Base-by-base conservation (phyloP, 2,888 invertebrate genomes). In the Drosophila dives region DNA sequence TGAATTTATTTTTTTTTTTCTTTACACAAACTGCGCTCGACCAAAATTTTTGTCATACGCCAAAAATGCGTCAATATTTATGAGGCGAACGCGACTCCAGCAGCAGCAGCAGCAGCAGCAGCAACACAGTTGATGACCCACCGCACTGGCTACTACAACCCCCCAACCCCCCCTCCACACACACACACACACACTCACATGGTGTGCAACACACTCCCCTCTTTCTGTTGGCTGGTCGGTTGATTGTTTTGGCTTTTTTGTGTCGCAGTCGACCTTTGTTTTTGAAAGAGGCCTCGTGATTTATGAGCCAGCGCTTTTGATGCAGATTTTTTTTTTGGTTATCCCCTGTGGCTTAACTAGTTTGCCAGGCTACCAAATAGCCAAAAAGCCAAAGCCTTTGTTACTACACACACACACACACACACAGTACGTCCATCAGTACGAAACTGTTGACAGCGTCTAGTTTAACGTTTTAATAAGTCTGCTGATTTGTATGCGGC, bases 11-110 rank as follows among this genome's bases (percentile, higher is more conserved):
- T 29, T 29, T 29, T 6, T 29, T 29, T 29, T 29, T 29, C 0
- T 29, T 29, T 89, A 83, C 86, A 88, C 78, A 87, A 78, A 89
- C 63, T 69, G 86, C 72, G 75, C 83, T 81, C 83, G 89, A 83
- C 85, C 29, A 29, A 29, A 86, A 89, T 85, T 89, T 89, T 83
- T 74, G 53, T 77, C 63, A 45, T 45, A 65, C 74, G 72, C 62
- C 71, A 74, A 77, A 69, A 77, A 69, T 68, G 83, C 86, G 90
- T 86, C 90, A 86, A 86, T 90, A 86, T 86, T 86, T 90, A 86
- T 90, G 90, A 86, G 86, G 54, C 66, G 29, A 49, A 12, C 29
- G 32, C 36, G 53, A 49, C 49, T 51, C 60, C 59, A 56, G 20
- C 32, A 61, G 33, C 70, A 48, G 26, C 29, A 29, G 33, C 70